Percentiles rank a stretch among this genome's conserved stretches.
These are phyloP conservation scores for Camponotus fellah DNA, from an alignment of 2,888 invertebrate genomes.

Conservation along the genomic window DNA sequence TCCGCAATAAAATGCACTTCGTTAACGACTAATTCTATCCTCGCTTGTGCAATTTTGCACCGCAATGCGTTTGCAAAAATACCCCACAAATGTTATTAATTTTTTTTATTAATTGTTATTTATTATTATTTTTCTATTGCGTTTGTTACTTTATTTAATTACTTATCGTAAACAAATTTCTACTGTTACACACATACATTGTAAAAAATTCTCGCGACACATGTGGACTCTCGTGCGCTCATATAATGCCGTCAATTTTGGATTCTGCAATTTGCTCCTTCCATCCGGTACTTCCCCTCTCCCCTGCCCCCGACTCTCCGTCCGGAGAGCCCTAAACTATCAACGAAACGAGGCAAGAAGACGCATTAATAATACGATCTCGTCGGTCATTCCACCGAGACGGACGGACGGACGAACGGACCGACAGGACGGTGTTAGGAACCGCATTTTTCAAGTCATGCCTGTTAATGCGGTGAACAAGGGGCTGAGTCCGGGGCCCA, in stretches of 20 bases:
- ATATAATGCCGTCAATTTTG: conserved; percentile 69
- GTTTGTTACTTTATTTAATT: conserved; percentile 16
- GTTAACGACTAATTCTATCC: conserved; percentile 53
- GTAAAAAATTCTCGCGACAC: neutral
- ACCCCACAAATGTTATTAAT: conserved; percentile 27
- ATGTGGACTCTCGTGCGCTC: neutral
- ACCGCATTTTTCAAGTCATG: conserved; percentile 85
- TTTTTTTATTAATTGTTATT: conserved; percentile 41
- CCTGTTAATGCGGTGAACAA: conserved; percentile 83
- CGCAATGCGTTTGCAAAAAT: conserved; percentile 30
- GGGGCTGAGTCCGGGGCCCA: conserved; percentile 72
- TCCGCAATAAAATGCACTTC: conserved; percentile 52
- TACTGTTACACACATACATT: neutral
- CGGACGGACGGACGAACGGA: conserved; percentile 70
- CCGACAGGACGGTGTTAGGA: conserved; percentile 82
- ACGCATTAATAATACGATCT: conserved; percentile 83
- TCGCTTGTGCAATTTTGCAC: conserved; percentile 46
- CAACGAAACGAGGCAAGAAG: conserved; percentile 81
- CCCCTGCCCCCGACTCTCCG: neutral
- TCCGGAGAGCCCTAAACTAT: conserved; percentile 71
- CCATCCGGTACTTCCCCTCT: conserved; percentile 26
- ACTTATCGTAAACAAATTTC: conserved; percentile 23
- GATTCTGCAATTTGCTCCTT: conserved; percentile 71
- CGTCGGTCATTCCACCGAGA: conserved; percentile 78
- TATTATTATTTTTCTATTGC: conserved; percentile 35